Base-by-base conservation (phyloP, 1,140 invertebrate genomes). In the Bombus superbus region DNA sequence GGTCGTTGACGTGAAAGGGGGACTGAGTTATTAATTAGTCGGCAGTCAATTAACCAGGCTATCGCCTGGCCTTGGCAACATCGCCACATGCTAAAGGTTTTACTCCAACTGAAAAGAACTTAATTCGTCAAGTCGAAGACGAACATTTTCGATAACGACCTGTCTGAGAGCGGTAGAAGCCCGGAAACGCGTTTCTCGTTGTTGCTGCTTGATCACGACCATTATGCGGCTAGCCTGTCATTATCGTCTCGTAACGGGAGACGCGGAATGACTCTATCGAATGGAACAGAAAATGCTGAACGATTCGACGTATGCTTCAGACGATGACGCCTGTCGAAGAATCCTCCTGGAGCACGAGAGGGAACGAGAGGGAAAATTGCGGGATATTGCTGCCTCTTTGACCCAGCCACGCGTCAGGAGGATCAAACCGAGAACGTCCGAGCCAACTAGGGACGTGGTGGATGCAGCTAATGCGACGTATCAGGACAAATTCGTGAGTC, bases 341-440 rank as follows among this genome's bases (percentile, higher is more conserved):
- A 94, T 96, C 75, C 81, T 96, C 13, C 80, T 96, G 85, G 96
- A 97, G 90, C 96, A 96, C 87, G 96, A 97, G 88, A 96, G 94
- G 69, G 96, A 96, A 89, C 94, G 97, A 81, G 97, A 97, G 86
- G 97, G 97, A 83, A 96, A 97, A 91, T 92, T 97, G 83, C 96
- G 97, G 77, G 97, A 97, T 93, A 97, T 97, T 78, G 97, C 97
- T 0, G 97, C 97, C 25, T 97, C 97, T 8, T 95, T 97, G 69
- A 97, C 97, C 3, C 94, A 96, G 78, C 96, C 96, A 11, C 94
- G 96, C 68, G 95, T 95, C 2, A 93, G 96, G 3, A 93, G 94
- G 90, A 93, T 90, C 90, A 96, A 89, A 93, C 95, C 77, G 79
- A 92, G 94, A 89, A 93, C 90, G 85, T 92, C 95, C 2, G 95